Conservation (phyloP, 2,888 invertebrate species). For the Ochlodes sylvanus region DNA sequence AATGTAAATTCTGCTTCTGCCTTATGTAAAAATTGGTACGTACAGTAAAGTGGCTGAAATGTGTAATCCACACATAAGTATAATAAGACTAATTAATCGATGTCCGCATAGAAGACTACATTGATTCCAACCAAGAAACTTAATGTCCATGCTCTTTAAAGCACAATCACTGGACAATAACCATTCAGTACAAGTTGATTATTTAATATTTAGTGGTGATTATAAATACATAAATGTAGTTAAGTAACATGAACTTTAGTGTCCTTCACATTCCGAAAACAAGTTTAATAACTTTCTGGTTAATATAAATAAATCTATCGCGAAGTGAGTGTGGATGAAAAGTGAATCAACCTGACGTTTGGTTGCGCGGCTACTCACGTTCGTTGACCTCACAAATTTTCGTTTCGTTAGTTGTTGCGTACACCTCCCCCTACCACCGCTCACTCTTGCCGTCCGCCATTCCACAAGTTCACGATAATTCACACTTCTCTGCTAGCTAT, state of each 20-base stretch:
- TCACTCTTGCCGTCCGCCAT: conserved; percentile 57
- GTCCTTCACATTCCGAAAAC: conserved; percentile 53
- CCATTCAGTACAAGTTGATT: not conserved
- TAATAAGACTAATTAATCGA: too few relatives aligned
- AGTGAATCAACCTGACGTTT: conserved; percentile 83
- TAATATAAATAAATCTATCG: conserved; percentile 67
- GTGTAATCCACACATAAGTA: too few relatives aligned
- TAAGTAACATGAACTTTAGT: conserved; percentile 22
- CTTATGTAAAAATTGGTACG: too few relatives aligned
- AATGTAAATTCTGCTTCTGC: too few relatives aligned
- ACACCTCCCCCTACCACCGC: conserved; percentile 52
- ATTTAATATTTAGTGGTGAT: not conserved
- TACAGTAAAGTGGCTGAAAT: too few relatives aligned
- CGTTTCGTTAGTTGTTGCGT: conserved; percentile 78
- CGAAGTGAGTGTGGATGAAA: conserved; percentile 79
- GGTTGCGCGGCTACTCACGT: conserved; percentile 79
- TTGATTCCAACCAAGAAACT: too few relatives aligned
- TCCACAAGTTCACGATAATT: conserved; percentile 62
- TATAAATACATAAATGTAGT: conserved; percentile 14
- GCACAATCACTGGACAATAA: not conserved
- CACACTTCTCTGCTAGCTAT: conserved; percentile 66
- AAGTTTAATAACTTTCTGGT: conserved; percentile 59
- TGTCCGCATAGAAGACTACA: too few relatives aligned
- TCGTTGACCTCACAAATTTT: conserved; percentile 84
- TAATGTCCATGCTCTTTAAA: too few relatives aligned